Conservation (phyloP, 1,140 invertebrate species). For the Pseudoatta argentina region DNA sequence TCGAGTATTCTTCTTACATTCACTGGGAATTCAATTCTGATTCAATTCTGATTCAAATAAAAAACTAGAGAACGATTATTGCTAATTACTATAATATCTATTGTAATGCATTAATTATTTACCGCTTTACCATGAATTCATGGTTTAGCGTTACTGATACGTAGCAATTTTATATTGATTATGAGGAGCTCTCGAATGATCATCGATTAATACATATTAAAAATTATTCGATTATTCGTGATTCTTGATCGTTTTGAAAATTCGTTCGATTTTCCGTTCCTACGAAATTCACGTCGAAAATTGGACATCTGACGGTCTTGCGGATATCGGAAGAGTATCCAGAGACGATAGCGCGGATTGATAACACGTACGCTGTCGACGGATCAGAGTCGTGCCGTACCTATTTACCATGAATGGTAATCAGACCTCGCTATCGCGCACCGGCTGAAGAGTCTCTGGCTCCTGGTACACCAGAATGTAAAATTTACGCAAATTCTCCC, state of each 20-base stretch:
- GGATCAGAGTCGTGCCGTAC: constrained; percentile 55
- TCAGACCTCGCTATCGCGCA: constrained; percentile 56
- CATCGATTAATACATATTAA: constrained; percentile 10
- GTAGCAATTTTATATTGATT: constrained; percentile 33
- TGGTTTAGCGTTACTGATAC: background rate
- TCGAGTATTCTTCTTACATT: no score
- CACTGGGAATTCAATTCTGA: no score
- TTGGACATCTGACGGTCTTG: background rate
- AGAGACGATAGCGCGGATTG: constrained; percentile 20
- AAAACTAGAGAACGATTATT: background rate
- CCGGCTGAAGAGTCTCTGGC: constrained; percentile 38
- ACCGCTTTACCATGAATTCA: background rate
- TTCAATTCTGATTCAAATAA: background rate
- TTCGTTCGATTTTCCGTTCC: constrained; percentile 18
- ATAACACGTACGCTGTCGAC: constrained; percentile 32
- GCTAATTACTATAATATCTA: constrained; percentile 19
- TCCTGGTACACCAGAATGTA: constrained; percentile 43
- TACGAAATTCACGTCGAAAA: background rate
- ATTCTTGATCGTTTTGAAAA: background rate
- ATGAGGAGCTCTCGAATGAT: background rate
- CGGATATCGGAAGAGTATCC: constrained; percentile 7
- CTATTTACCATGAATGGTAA: constrained; percentile 64
- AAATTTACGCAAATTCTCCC: constrained; percentile 57
- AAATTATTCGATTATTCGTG: constrained; percentile 5
- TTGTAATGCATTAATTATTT: constrained; percentile 36